Evolutionary conservation across 2,113 vertebrate genomes (phyloP).

Genomic region (Ptilorrhoa leucosticta): DNA sequence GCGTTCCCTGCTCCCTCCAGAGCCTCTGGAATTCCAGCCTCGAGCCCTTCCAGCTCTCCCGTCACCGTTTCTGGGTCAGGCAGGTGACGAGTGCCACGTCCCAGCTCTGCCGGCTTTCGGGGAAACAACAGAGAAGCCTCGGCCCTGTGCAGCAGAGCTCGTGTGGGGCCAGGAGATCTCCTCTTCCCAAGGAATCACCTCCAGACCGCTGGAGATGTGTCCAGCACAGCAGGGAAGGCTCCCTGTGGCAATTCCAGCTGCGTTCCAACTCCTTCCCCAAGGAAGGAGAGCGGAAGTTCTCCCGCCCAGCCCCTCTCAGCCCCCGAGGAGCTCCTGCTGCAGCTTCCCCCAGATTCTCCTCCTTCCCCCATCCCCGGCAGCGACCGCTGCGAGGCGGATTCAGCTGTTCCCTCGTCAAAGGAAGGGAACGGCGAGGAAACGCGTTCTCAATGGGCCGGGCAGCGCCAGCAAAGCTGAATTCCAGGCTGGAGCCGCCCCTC

Average conservation of each 20-base stretch:
- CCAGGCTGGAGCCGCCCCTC: background rate
- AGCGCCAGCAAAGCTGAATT: background rate
- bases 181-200: background rate
- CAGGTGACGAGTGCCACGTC: background rate
- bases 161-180: background rate
- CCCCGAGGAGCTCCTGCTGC: background rate
- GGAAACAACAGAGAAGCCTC: background rate
- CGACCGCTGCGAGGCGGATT: background rate
- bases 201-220: background rate
- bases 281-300: background rate
- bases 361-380: background rate
- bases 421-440: background rate
- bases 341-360: background rate
- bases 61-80: background rate
- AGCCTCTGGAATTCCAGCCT: background rate
- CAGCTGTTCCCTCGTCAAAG: background rate
- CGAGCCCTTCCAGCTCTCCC: background rate
- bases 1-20: background rate
- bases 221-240: background rate
- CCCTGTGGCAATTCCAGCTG: background rate
- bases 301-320: background rate
- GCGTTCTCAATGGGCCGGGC: background rate
- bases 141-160: background rate
- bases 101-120: background rate
- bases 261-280: background rate